Conservation (phyloP, 2,113 vertebrate species). For the Eclectus roratus region DNA sequence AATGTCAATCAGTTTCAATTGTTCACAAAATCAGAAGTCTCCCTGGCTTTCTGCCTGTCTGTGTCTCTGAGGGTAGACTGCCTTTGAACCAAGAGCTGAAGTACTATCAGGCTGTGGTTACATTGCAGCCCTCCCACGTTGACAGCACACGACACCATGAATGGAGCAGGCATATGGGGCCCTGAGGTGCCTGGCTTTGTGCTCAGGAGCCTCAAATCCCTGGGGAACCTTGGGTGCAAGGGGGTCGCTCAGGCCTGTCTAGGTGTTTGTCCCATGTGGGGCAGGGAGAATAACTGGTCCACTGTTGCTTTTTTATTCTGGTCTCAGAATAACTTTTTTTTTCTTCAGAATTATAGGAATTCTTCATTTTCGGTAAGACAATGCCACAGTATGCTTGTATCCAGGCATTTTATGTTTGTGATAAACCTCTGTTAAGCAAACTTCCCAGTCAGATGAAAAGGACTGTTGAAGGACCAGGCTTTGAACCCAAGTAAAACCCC, state of each 20-base stretch:
- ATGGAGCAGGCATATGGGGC: rapidly evolving
- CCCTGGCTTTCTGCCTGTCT: constrained; percentile 5
- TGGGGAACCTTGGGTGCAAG: neutral
- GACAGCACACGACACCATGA: rapidly evolving
- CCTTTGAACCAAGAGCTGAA: neutral
- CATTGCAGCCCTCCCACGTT: neutral
- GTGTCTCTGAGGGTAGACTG: neutral
- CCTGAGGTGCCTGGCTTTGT: neutral
- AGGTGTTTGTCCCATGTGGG: neutral
- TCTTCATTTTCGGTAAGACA: neutral
- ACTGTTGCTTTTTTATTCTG: neutral
- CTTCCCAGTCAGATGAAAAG: neutral
- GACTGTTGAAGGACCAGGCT: neutral
- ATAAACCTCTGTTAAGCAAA: neutral
- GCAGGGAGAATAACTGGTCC: neutral
- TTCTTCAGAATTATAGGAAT: neutral
- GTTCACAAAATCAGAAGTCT: neutral
- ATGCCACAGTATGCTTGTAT: neutral
- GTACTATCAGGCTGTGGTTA: neutral
- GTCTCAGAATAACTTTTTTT: neutral
- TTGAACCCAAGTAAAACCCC: neutral
- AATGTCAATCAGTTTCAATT: neutral
- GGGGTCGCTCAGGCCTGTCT: neutral
- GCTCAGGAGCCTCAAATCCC: neutral
- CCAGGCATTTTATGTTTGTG: neutral